Conservation (phyloP, 2,113 vertebrate genomes). For the Archocentrus centrarchus region DNA sequence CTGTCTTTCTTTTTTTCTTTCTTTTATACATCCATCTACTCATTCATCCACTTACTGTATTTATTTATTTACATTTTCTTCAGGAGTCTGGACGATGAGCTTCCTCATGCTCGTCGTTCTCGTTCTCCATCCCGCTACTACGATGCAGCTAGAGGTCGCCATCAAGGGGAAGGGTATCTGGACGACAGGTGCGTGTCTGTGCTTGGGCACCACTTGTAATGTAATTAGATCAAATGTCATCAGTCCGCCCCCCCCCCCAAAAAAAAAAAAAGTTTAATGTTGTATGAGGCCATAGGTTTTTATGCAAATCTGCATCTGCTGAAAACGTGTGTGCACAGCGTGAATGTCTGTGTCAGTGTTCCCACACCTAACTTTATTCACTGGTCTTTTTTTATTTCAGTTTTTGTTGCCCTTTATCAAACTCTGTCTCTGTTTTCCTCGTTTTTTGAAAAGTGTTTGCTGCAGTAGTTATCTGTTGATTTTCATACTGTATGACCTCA, state of each 20-base stretch:
- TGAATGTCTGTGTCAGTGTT: not conserved
- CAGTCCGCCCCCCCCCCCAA: not conserved
- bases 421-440: constrained; percentile 5
- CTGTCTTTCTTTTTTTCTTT: constrained; percentile 9
- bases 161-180: constrained; percentile 75
- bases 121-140: constrained; percentile 94
- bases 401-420: not conserved
- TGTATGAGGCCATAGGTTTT: not conserved
- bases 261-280: not conserved
- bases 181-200: constrained; percentile 78
- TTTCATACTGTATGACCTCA: not conserved
- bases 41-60: not conserved
- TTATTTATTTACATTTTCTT: constrained; percentile 20
- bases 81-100: constrained; percentile 98
- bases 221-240: not conserved
- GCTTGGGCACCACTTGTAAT: not conserved
- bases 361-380: not conserved
- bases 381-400: not conserved
- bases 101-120: constrained; percentile 91
- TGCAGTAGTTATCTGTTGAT: constrained; percentile 4
- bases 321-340: not conserved
- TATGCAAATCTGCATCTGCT: constrained; percentile 4
- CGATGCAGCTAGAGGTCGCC: constrained; percentile 86
- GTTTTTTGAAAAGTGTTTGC: not conserved
- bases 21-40: not conserved